phyloP scores from a whole-genome alignment of 2,797 vertebrate species.

The Synaphobranchus kaupii region DNA sequence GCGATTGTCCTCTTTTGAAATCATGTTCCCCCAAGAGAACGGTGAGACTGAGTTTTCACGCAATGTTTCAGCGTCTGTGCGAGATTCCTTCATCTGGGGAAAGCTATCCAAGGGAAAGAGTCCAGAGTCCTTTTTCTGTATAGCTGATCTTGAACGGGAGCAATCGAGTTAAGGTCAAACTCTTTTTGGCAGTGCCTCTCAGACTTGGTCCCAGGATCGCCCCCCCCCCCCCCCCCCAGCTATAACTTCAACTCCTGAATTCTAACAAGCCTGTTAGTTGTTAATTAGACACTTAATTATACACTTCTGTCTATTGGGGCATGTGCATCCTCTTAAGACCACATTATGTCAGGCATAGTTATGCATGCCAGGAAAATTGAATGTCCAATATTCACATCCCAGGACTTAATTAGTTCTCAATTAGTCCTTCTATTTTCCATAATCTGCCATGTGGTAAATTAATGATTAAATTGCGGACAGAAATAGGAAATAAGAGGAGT shows the following conservation, averaged over 20 bases:
- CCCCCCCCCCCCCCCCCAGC: neutral
- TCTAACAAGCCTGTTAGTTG: neutral
- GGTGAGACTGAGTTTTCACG: neutral
- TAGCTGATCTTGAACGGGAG: neutral
- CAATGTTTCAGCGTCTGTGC: neutral
- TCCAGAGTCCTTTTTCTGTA: neutral
- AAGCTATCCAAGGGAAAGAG: neutral
- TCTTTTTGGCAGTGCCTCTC: neutral
- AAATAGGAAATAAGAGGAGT: neutral
- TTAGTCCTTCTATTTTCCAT: neutral
- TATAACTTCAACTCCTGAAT: slow-evolving; percentile 11
- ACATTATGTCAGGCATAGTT: neutral
- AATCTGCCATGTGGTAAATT: neutral
- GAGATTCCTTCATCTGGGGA: neutral
- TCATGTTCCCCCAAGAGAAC: neutral
- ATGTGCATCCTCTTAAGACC: slow-evolving; percentile 14
- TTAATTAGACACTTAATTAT: slow-evolving; percentile 13
- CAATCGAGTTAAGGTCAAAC: neutral
- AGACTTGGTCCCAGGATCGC: neutral
- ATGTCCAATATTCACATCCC: neutral
- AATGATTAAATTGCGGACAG: neutral
- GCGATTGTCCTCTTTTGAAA: neutral
- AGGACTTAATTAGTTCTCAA: neutral
- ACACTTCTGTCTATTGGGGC: slow-evolving; percentile 3
- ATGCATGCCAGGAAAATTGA: neutral